Evolutionary conservation across 2,113 vertebrate species (phyloP).

Genomic region (Octodon degus): DNA sequence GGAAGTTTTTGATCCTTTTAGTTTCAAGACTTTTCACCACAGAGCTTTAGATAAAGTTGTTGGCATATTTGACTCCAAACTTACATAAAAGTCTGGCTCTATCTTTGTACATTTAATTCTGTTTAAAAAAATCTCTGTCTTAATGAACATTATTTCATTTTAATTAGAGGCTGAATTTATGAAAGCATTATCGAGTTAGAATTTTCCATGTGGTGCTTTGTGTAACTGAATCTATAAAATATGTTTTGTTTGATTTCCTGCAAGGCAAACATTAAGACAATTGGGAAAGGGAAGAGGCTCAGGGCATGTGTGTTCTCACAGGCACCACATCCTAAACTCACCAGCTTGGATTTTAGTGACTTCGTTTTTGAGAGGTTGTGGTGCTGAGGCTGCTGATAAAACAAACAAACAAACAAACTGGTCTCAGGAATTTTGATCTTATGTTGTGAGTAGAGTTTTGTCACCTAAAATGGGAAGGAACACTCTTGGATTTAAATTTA

Average conservation of each 20-base stretch:
- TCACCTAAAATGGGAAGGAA: not conserved
- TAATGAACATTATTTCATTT: slow-evolving; percentile 26
- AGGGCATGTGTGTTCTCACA: not conserved
- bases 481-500: slow-evolving; percentile 18
- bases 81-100: slow-evolving; percentile 10
- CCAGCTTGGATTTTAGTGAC: not conserved
- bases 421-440: slow-evolving; percentile 24
- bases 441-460: slow-evolving; percentile 32
- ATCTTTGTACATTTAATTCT: slow-evolving; percentile 8
- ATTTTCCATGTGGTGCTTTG: slow-evolving; percentile 15
- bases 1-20: slow-evolving; percentile 41
- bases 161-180: slow-evolving; percentile 18
- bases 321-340: not conserved
- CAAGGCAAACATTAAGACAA: not conserved
- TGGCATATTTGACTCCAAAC: not conserved
- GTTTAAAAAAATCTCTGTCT: not conserved
- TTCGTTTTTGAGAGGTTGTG: not conserved
- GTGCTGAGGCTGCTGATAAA: not conserved
- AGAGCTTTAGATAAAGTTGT: slow-evolving; percentile 37
- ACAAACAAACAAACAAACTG: not conserved
- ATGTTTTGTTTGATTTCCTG: slow-evolving; percentile 32
- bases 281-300: not conserved
- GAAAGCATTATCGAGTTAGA: not conserved
- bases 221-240: not conserved
- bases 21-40: slow-evolving; percentile 55